These are phyloP conservation scores for Cathartes aura DNA, from an alignment of 2,113 vertebrate genomes.

Conservation along the genomic window DNA sequence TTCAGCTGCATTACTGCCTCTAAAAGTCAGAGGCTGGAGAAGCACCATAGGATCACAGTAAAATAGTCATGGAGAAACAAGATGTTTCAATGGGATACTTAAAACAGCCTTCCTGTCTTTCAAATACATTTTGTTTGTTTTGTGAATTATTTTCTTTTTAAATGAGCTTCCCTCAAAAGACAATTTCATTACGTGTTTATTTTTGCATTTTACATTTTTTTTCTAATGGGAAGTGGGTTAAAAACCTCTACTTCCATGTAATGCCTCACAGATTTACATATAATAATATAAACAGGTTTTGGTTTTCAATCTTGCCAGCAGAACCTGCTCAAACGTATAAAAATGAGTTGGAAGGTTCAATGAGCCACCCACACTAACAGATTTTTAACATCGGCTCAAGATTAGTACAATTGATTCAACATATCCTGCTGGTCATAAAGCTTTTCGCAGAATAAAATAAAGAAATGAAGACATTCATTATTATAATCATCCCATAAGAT, in stretches of 20 bases:
- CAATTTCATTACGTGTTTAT: neutral
- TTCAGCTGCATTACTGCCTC: neutral
- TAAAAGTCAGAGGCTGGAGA: neutral
- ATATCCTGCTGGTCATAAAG: neutral
- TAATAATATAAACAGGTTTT: neutral
- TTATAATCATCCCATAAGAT: conserved; percentile 29
- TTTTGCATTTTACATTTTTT: neutral
- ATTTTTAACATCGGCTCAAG: neutral
- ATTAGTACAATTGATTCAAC: conserved; percentile 6
- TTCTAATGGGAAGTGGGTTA: neutral
- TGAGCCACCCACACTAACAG: neutral
- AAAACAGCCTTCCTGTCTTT: neutral
- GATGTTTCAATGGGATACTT: neutral
- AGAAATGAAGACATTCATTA: conserved; percentile 6
- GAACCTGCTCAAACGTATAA: neutral
- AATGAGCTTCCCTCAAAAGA: neutral
- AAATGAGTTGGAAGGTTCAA: neutral
- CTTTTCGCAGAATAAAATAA: conserved; percentile 28
- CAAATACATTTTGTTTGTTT: neutral
- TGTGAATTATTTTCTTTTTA: neutral
- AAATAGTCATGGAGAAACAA: neutral
- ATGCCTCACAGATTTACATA: neutral
- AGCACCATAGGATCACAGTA: neutral
- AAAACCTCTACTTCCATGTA: neutral
- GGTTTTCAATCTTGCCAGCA: neutral